Evolutionary conservation across 2,797 vertebrate species (phyloP).

Genomic region (Falco berigora): DNA sequence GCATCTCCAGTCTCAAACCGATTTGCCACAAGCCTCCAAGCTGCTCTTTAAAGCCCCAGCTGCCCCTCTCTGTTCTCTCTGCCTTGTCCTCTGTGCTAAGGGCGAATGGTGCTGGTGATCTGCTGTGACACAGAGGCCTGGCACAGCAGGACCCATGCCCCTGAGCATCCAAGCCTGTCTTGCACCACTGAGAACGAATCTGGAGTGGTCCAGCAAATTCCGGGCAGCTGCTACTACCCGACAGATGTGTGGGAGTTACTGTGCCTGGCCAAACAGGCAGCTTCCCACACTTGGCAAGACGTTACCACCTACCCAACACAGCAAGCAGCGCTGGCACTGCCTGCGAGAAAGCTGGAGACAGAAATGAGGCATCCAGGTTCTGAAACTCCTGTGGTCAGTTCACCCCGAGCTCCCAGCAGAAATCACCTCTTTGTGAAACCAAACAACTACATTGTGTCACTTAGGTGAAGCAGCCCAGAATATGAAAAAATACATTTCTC

Average conservation of each 20-base stretch:
- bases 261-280: background rate
- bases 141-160: constrained; percentile 13
- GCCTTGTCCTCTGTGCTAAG: background rate
- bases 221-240: background rate
- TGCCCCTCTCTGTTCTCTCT: background rate
- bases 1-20: background rate
- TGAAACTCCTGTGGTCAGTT: fast-evolving
- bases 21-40: background rate
- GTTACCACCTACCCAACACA: fast-evolving
- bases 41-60: background rate
- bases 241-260: background rate
- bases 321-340: background rate
- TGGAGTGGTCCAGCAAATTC: background rate
- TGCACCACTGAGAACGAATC: background rate
- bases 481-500: background rate
- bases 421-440: background rate
- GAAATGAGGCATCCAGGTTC: background rate
- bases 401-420: background rate
- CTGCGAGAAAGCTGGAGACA: background rate
- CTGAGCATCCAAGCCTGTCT: background rate
- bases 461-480: fast-evolving
- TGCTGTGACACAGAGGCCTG: constrained; percentile 24
- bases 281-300: background rate
- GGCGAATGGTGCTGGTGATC: background rate
- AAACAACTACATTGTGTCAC: fast-evolving